phyloP scores from a whole-genome alignment of 2,797 vertebrate genomes.

The Cossypha caffra region DNA sequence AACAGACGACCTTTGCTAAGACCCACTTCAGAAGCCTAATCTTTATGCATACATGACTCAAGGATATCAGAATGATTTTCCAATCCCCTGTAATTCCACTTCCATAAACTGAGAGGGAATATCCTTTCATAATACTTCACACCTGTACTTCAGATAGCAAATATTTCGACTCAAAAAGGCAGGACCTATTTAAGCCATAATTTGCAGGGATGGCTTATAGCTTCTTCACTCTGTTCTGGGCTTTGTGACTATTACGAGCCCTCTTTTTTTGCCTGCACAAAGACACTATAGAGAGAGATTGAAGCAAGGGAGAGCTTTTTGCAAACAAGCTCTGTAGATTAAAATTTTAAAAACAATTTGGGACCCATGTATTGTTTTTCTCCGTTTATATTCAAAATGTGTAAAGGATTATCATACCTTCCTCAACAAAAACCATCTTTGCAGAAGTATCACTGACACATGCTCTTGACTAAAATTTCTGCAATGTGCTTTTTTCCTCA shows the following conservation, averaged over 20 bases:
- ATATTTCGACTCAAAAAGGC: not conserved
- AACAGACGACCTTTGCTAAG: slow-evolving; percentile 13
- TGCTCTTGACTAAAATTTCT: slow-evolving; percentile 8
- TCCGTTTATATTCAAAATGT: not conserved
- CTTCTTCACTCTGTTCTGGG: not conserved
- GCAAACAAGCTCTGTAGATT: not conserved
- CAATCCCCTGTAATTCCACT: not conserved
- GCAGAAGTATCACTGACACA: not conserved
- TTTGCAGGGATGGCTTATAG: not conserved
- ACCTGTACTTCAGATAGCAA: not conserved
- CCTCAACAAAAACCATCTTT: not conserved
- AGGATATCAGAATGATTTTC: not conserved
- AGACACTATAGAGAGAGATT: not conserved
- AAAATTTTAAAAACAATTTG: not conserved
- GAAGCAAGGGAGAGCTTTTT: not conserved
- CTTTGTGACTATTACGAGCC: not conserved
- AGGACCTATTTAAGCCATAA: not conserved
- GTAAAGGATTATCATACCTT: not conserved
- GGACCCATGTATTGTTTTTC: not conserved
- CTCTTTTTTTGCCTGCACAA: not conserved
- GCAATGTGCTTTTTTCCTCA: not conserved
- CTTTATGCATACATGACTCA: not conserved
- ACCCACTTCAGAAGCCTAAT: slow-evolving; percentile 34
- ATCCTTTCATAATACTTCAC: not conserved
- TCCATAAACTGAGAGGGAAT: not conserved